Percentiles rank a stretch among this genome's conserved stretches.
Conservation (phyloP, 2,113 vertebrate species). For the Anguilla japonica region DNA sequence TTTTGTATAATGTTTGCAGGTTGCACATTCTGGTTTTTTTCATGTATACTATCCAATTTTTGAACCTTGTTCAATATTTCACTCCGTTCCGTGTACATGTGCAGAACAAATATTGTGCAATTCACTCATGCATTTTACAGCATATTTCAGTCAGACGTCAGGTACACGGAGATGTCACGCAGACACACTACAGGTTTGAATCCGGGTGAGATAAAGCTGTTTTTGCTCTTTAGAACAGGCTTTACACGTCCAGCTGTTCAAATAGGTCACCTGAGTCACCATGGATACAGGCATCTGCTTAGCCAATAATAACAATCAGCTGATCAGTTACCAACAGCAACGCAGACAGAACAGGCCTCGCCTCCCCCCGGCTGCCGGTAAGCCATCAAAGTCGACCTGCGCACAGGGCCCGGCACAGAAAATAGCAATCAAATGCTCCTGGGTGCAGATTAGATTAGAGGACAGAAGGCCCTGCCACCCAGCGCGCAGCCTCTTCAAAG, state of each 20-base stretch:
- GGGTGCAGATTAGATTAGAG: background rate
- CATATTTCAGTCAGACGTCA: background rate
- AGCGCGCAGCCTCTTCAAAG: constrained; percentile 34
- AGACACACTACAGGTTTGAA: background rate
- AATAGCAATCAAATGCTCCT: background rate
- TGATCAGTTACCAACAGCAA: background rate
- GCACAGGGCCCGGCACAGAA: background rate
- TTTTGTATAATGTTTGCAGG: too few relatives aligned
- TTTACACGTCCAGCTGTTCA: background rate
- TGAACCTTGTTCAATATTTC: too few relatives aligned
- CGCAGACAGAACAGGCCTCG: background rate
- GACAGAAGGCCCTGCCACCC: background rate
- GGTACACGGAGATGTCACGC: background rate
- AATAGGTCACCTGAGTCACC: background rate
- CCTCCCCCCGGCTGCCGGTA: background rate
- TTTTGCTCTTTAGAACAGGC: background rate
- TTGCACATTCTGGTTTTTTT: too few relatives aligned
- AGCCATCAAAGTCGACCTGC: background rate
- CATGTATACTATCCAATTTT: too few relatives aligned
- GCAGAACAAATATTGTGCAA: too few relatives aligned
- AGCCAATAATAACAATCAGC: background rate
- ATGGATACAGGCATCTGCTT: background rate
- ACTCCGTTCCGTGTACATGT: too few relatives aligned
- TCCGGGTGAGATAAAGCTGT: background rate
- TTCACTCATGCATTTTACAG: too few relatives aligned